Evolutionary conservation across 2,113 vertebrate genomes (phyloP), one percentile per base, ranked within the genome.

Genomic region (Thoracochromis brauschi): DNA sequence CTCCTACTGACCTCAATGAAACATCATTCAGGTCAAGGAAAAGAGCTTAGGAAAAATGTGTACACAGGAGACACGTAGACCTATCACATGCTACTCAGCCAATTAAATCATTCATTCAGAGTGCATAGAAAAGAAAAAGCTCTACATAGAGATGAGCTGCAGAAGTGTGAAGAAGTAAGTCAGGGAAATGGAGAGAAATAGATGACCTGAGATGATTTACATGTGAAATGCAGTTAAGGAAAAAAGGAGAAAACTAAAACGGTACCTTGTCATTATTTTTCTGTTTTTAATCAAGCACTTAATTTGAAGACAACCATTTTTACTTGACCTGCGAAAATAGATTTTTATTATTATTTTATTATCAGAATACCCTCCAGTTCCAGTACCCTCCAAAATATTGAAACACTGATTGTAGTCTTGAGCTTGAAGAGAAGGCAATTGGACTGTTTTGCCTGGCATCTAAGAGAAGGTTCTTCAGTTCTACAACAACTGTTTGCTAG

Each of bases 31-130:
- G 60, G 33, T 65, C 60, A 65, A 65, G 10, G 31, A n/a, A 65
- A 12, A 3, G 33, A n/a, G 31, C 60, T 65, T 65, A 35, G 60
- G 9, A 65, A 65, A 35, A 35, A 0, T 35, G 5, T 21, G 0
- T 68, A 40, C 33, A 68, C 63, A 14, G 63, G 63, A 68, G 19
- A 68, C 63, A 21, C 11, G 0, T 19, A 68, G 11, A 0, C 7
- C 11, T 21, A 68, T 5, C 63, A 14, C 33, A 3, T 68, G 33
- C 19, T 2, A 40, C 33, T 21, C 63, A 40, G 63, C 63, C 33
- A 68, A 40, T 68, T 40, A 68, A 38, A 1, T 68, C 33, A 68
- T 38, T 38, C 33, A 65, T 21, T 68, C 33, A 40, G 63, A 68
- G 19, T 4, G 4, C 63, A 2, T 68, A 13, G 11, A 68, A 38